Evolutionary conservation across 1,140 invertebrate genomes (phyloP).

Genomic region (Lepidotrigona ventralis): DNA sequence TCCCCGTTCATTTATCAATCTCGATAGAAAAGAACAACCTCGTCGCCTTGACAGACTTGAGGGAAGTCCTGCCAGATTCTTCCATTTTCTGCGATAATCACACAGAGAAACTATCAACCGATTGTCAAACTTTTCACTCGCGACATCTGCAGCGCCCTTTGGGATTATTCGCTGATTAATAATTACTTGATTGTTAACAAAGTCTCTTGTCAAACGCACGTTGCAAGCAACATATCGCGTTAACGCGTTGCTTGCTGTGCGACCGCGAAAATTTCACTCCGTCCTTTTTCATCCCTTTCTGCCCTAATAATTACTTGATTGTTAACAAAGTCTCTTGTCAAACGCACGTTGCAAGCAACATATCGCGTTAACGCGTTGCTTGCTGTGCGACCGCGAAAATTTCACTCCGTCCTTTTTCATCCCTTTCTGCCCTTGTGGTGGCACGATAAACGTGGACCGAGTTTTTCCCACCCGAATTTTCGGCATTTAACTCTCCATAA

Average conservation of each 20-base stretch:
- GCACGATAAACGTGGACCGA: neutral
- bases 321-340: no score
- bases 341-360: conserved; percentile 25
- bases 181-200: conserved; percentile 50
- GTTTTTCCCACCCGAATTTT: neutral
- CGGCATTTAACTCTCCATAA: neutral
- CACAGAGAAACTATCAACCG: neutral
- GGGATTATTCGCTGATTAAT: conserved; percentile 40
- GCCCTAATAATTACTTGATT: no score
- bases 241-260: neutral
- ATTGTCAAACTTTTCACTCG: neutral
- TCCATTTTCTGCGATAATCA: neutral
- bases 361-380: neutral
- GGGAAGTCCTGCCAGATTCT: neutral
- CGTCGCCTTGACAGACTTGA: neutral
- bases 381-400: conserved; percentile 10
- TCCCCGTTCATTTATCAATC: neutral
- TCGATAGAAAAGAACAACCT: no score
- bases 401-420: neutral
- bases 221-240: conserved; percentile 1
- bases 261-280: conserved; percentile 15
- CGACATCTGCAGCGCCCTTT: no score
- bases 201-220: conserved; percentile 48
- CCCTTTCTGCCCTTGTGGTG: no score
- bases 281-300: no score